phyloP scores from a whole-genome alignment of 2,113 vertebrate genomes.

The Rhinolophus sinicus region DNA sequence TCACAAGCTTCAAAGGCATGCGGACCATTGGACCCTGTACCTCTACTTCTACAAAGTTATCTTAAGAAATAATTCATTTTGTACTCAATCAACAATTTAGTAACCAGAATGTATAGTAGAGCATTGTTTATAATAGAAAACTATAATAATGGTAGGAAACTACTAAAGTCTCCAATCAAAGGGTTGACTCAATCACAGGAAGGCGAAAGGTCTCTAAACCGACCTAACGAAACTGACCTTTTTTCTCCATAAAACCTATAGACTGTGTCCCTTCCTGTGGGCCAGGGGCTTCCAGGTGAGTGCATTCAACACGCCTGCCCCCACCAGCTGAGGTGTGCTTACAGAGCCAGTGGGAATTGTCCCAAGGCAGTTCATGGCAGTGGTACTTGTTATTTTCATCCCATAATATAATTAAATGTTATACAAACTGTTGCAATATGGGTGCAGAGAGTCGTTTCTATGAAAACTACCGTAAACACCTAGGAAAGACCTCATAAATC shows the following conservation, averaged over 20 bases:
- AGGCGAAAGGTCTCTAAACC: not conserved
- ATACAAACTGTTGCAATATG: not conserved
- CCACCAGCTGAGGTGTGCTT: not conserved
- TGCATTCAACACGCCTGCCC: too few species aligned
- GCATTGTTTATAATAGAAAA: not conserved
- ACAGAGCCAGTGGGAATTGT: not conserved
- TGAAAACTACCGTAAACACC: not conserved
- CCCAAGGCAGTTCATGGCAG: not conserved
- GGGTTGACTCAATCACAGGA: not conserved
- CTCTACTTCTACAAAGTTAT: not conserved
- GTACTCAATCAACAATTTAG: not conserved
- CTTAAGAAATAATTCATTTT: not conserved
- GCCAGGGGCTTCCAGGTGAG: too few species aligned
- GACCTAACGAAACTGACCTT: not conserved
- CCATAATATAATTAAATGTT: not conserved
- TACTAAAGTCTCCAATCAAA: not conserved
- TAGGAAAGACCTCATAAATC: not conserved
- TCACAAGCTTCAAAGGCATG: not conserved
- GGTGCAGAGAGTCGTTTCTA: not conserved
- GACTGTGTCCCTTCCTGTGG: rapidly evolving
- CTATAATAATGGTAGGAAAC: not conserved
- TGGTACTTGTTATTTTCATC: not conserved
- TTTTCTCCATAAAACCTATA: not conserved
- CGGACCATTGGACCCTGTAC: too few species aligned
- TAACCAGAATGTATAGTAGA: not conserved